These are phyloP conservation scores for Heliornis fulica DNA, from an alignment of 2,113 vertebrate species.

Conservation along the genomic window DNA sequence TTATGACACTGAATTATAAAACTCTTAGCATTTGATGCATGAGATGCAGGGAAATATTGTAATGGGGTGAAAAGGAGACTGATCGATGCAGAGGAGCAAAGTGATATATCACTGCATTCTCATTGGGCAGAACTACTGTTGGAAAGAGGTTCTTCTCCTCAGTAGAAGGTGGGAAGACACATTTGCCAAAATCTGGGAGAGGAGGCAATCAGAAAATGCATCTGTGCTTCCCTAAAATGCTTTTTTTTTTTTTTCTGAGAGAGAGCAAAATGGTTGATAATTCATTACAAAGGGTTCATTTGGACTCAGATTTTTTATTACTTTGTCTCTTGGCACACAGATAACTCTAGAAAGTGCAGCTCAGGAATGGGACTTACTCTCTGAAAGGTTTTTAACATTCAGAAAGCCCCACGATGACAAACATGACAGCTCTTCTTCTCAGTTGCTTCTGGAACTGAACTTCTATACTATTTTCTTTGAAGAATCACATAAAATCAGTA, in stretches of 20 bases:
- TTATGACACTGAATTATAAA: neutral
- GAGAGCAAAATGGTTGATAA: neutral
- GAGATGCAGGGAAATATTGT: neutral
- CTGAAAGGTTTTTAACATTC: neutral
- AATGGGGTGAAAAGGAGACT: neutral
- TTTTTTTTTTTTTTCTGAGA: neutral
- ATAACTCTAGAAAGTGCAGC: neutral
- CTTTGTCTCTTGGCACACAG: neutral
- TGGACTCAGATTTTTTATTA: neutral
- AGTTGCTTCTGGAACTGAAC: neutral
- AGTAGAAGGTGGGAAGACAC: neutral
- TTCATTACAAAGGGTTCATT: neutral
- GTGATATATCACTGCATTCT: neutral
- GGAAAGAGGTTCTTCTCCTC: neutral
- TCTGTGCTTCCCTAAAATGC: neutral
- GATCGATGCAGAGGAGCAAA: neutral
- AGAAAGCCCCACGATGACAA: neutral
- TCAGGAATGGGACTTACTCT: neutral
- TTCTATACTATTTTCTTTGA: neutral
- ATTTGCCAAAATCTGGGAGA: neutral
- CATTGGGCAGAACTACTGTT: neutral
- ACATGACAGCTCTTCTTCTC: neutral
- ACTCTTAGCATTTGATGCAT: neutral
- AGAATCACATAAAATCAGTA: neutral
- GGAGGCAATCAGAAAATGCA: neutral